Evolutionary conservation across 2,888 invertebrate species (phyloP).

Genomic region (Drosophila rubida): DNA sequence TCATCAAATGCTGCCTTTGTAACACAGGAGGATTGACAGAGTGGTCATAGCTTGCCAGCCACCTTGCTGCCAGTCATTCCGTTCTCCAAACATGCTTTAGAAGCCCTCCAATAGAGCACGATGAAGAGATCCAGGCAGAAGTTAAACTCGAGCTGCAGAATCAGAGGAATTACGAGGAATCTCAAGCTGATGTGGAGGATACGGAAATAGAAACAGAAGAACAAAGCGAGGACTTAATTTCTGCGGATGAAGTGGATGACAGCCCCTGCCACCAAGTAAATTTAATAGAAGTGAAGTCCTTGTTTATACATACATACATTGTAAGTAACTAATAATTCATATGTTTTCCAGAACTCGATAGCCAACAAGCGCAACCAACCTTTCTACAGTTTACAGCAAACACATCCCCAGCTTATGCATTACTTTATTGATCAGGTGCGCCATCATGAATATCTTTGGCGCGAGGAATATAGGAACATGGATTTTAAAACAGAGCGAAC

Average conservation of each 20-base stretch:
- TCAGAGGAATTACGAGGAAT: neutral
- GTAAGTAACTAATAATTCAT: neutral
- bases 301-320: neutral
- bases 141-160: conserved; percentile 44
- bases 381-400: conserved; percentile 44
- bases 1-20: conserved; percentile 52
- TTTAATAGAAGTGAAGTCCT: neutral
- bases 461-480: conserved; percentile 7
- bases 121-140: conserved; percentile 48
- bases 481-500: conserved; percentile 25
- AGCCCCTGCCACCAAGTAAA: neutral
- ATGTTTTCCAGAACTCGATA: neutral
- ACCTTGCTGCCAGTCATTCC: conserved; percentile 24
- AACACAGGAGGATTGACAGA: conserved; percentile 9
- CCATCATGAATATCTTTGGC: conserved; percentile 40
- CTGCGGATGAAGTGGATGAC: neutral
- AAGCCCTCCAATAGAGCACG: neutral
- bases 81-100: neutral
- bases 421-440: conserved; percentile 43
- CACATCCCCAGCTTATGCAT: conserved; percentile 31
- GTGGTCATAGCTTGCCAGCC: conserved; percentile 32
- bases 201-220: neutral
- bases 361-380: conserved; percentile 16
- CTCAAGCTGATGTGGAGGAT: neutral
- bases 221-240: neutral